These are phyloP conservation scores for Sturmia bella DNA, from an alignment of 2,888 invertebrate species.

Conservation along the genomic window DNA sequence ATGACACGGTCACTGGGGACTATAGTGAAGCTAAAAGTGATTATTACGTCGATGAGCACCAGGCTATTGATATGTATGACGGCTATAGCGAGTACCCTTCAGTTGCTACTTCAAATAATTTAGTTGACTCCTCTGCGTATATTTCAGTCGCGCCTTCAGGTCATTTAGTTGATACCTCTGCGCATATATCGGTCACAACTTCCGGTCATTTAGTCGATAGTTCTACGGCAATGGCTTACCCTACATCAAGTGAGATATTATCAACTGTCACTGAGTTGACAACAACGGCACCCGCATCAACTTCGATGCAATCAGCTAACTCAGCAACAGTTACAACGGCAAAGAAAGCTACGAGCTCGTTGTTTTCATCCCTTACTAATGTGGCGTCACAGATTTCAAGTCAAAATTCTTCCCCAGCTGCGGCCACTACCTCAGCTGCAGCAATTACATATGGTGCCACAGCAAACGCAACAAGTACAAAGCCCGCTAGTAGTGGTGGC, in stretches of 20 bases:
- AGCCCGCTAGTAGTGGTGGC: slow-evolving; percentile 68
- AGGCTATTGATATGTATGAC: slow-evolving; percentile 46
- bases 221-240: background rate
- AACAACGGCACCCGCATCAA: slow-evolving; percentile 6
- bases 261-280: background rate
- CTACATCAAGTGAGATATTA: background rate
- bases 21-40: background rate
- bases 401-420: slow-evolving; percentile 60
- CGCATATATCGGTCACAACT: too few species aligned
- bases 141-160: too few species aligned
- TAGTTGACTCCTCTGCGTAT: too few species aligned
- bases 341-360: slow-evolving; percentile 63
- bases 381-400: slow-evolving; percentile 69
- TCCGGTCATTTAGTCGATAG: background rate
- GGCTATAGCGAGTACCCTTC: slow-evolving; percentile 72
- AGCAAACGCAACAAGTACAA: slow-evolving; percentile 12
- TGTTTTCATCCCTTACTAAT: slow-evolving; percentile 72
- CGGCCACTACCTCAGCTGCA: background rate
- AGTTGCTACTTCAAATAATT: slow-evolving; percentile 48
- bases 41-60: slow-evolving; percentile 33
- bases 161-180: too few species aligned
- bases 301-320: slow-evolving; percentile 9
- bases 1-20: slow-evolving; percentile 11
- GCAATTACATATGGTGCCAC: background rate
- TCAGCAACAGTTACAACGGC: slow-evolving; percentile 52